Conservation (phyloP, 2,888 invertebrate species). For the Nemotelus nigrinus region DNA sequence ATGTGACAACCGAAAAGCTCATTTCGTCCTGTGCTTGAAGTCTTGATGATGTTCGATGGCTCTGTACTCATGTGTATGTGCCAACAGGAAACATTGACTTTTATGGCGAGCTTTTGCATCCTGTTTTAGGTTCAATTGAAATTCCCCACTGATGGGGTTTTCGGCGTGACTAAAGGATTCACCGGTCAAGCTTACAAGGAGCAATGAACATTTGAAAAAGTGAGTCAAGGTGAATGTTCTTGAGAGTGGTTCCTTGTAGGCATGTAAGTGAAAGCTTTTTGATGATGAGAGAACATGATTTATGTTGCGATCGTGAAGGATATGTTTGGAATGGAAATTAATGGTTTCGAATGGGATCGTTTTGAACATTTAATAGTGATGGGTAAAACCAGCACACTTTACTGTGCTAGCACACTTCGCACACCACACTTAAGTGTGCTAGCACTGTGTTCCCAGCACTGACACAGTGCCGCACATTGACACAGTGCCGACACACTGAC, state of each 20-base stretch:
- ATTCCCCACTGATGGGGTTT: neutral
- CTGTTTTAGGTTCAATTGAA: neutral
- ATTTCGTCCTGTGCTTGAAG: slow-evolving; percentile 23
- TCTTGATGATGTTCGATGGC: slow-evolving; percentile 27
- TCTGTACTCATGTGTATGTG: neutral
- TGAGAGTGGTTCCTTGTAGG: neutral
- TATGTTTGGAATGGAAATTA: neutral
- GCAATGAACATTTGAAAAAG: slow-evolving; percentile 9
- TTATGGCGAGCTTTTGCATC: slow-evolving; percentile 3
- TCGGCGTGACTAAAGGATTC: slow-evolving; percentile 7
- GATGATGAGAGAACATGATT: slow-evolving; percentile 1
- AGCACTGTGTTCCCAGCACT: too few relatives aligned
- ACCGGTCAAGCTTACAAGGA: neutral
- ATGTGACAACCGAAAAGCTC: slow-evolving; percentile 41
- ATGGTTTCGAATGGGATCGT: neutral
- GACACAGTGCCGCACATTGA: too few relatives aligned
- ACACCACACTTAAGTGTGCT: too few relatives aligned
- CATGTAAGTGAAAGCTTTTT: slow-evolving; percentile 10
- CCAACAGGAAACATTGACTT: slow-evolving; percentile 27
- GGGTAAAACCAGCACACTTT: too few relatives aligned
- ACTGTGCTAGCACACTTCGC: too few relatives aligned
- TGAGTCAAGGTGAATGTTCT: slow-evolving; percentile 25
- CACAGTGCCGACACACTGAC: too few relatives aligned
- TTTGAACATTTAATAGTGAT: too few relatives aligned
- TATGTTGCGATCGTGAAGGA: neutral